These are phyloP conservation scores for Dexiosoma caninum DNA, from an alignment of 2,888 invertebrate species.

Conservation along the genomic window DNA sequence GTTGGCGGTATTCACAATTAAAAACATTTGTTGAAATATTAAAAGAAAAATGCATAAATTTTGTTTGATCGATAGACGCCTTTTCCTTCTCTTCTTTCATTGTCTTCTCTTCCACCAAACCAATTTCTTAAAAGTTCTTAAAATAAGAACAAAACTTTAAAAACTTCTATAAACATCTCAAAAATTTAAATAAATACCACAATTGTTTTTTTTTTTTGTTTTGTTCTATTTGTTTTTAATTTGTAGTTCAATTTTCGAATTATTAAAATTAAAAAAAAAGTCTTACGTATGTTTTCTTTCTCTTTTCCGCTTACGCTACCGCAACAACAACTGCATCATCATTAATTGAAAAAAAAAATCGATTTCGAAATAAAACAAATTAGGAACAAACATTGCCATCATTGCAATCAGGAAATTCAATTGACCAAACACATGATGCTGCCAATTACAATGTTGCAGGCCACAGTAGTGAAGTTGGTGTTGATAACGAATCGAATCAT, in stretches of 20 bases:
- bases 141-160: too few relatives aligned
- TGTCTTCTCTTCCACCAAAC: not conserved
- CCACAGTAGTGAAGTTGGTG: conserved; percentile 37
- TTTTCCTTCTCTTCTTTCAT: too few relatives aligned
- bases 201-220: conserved; percentile 51
- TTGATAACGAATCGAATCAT: conserved; percentile 46
- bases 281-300: conserved; percentile 58
- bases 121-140: not conserved
- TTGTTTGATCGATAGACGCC: conserved; percentile 56
- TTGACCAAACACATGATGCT: conserved; percentile 54
- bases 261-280: conserved; percentile 40
- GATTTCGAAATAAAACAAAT: conserved; percentile 5
- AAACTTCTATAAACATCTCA: not conserved
- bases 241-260: conserved; percentile 51
- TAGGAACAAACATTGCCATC: conserved; percentile 56
- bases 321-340: conserved; percentile 43
- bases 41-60: conserved; percentile 61
- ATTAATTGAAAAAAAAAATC: not conserved
- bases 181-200: conserved; percentile 13
- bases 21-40: conserved; percentile 1
- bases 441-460: conserved; percentile 36
- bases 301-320: conserved; percentile 54
- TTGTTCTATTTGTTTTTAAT: conserved; percentile 43
- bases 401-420: conserved; percentile 54
- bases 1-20: conserved; percentile 54